Base-by-base conservation (phyloP, 1,140 invertebrate genomes). In the Pemphigus obesinymphae region DNA sequence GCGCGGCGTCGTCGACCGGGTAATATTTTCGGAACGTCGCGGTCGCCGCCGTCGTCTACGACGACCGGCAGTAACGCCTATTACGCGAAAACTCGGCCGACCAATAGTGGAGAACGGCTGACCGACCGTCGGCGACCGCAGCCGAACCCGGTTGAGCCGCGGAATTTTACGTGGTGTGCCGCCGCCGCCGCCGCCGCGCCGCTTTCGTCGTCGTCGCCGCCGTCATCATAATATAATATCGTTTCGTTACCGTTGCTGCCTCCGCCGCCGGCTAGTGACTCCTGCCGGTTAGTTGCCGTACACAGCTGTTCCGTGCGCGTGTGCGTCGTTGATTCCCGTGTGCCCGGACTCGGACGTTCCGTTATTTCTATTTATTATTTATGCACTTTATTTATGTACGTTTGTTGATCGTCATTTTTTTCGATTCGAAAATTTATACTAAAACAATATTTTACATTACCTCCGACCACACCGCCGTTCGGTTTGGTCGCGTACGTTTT, bases 251-350 rank as follows among this genome's bases (percentile, higher is more conserved):
- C 34, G 66, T 3, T 15, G 29, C 4, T 29, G 58, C 5, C 13
- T 20, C 72, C 45, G 73, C 31, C 73, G 73, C 50, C 73, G 75
- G 50, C 50, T 34, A 78, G 75, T 78, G 50, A 40, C 75, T 78
- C 50, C 37, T 78, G 40, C 75, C 75, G 75, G 75, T 78, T 78
- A 78, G 53, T 55, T 15, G 53, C 53, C 13, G n/a, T 45, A 45
- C 50, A 58, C 75, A 78, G 53, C 53, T 78, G 75, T 78, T 78
- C 29, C 20, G 72, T 50, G 10, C 26, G 72, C 7, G 45, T 23
- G 29, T 73, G 26, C 5, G 43, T 66, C 5, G 13, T n/a, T 7
- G 17, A 45, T 11, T 29, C 45, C 29, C 43, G 43, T 11, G 43
- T 68, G n/a, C n/a, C n/a, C 29, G 8, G 17, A 13, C 3, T 8